Percentiles rank a stretch among this genome's conserved stretches.
Evolutionary conservation across 2,888 invertebrate genomes (phyloP).

Genomic region (Plusia festucae): DNA sequence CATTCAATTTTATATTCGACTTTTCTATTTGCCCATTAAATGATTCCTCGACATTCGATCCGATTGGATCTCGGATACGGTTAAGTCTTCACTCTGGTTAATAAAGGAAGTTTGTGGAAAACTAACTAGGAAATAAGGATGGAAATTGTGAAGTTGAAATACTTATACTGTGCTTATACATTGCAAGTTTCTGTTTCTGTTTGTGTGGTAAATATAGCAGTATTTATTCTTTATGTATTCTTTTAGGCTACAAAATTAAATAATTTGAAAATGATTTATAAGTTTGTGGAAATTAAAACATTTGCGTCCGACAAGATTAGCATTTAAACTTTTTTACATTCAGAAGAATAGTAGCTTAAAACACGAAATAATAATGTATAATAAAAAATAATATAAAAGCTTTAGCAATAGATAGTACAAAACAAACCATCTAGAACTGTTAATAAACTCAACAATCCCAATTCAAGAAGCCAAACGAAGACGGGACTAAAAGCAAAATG

Average conservation of each 20-base stretch:
- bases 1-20: conserved; percentile 70
- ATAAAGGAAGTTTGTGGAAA: conserved; percentile 28
- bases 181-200: no score
- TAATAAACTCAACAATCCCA: background rate
- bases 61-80: conserved; percentile 36
- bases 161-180: background rate
- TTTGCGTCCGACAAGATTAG: no score
- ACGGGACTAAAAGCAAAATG: background rate
- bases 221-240: no score
- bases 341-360: no score
- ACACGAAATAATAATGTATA: no score
- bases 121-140: background rate
- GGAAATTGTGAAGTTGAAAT: background rate
- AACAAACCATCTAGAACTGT: background rate
- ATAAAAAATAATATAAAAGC: background rate
- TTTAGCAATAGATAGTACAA: background rate
- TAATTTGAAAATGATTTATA: no score
- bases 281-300: no score
- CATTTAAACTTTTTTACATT: no score
- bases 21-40: conserved; percentile 58
- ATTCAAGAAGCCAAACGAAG: background rate
- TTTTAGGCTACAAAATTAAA: no score
- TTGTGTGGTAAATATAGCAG: no score
- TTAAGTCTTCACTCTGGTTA: conserved; percentile 17
- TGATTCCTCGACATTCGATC: conserved; percentile 56